phyloP scores from a whole-genome alignment of 2,888 invertebrate genomes.

The Plusia festucae region DNA sequence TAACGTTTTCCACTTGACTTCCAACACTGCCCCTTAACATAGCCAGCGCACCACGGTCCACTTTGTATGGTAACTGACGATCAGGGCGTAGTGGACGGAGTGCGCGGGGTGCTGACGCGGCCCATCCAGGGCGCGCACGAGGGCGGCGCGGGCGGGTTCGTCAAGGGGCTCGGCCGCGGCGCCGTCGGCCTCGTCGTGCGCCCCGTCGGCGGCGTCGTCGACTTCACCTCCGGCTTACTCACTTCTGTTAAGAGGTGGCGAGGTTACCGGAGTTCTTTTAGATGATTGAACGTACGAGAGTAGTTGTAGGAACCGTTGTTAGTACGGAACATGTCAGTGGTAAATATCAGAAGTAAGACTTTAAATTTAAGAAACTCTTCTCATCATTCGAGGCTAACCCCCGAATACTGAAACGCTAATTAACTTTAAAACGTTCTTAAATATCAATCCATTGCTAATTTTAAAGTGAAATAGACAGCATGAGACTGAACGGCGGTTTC shows the following conservation, averaged over 20 bases:
- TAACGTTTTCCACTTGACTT: too few species aligned
- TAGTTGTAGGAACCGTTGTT: background rate
- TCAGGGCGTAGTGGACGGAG: constrained; percentile 80
- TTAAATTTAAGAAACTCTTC: too few species aligned
- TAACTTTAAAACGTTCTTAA: too few species aligned
- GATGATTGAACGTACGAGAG: constrained; percentile 20
- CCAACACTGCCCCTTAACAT: too few species aligned
- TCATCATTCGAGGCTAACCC: too few species aligned
- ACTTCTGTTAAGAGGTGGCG: constrained; percentile 77
- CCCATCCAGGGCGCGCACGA: constrained; percentile 75
- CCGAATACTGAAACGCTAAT: too few species aligned
- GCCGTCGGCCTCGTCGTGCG: constrained; percentile 76
- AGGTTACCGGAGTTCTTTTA: constrained; percentile 50
- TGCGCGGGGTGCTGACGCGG: constrained; percentile 72
- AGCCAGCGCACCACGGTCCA: too few species aligned
- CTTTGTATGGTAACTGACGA: background rate
- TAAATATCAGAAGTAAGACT: too few species aligned
- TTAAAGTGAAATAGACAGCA: too few species aligned
- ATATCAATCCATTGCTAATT: too few species aligned
- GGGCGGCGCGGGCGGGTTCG: constrained; percentile 77
- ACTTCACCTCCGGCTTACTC: constrained; percentile 80
- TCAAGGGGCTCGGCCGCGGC: constrained; percentile 75
- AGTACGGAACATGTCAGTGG: background rate
- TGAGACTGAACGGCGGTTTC: too few species aligned
- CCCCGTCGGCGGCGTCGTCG: constrained; percentile 79